Evolutionary conservation across 2,888 invertebrate genomes (phyloP).

Genomic region (Chouioia cunea): DNA sequence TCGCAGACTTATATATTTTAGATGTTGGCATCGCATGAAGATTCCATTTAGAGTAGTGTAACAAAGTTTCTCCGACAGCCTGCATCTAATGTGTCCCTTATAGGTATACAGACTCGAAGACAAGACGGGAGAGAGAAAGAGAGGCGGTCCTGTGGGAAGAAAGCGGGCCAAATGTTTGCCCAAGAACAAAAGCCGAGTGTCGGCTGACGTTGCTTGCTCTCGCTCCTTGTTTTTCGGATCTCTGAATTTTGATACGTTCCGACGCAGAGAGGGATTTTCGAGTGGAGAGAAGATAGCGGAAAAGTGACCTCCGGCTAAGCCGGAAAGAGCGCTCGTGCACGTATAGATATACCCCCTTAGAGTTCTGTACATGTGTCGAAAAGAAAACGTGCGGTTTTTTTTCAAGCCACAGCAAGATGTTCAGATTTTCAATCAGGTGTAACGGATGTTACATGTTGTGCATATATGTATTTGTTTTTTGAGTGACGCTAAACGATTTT

Average conservation of each 20-base stretch:
- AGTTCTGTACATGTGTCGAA: not conserved
- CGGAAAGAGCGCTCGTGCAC: constrained; percentile 11
- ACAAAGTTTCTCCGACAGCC: not conserved
- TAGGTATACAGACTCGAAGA: constrained; percentile 3
- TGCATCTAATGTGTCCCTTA: constrained; percentile 33
- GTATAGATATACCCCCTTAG: not conserved
- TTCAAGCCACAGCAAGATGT: too few species aligned
- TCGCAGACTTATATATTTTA: too few species aligned
- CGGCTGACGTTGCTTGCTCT: constrained; percentile 44
- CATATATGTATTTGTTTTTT: too few species aligned
- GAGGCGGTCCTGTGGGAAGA: constrained; percentile 40
- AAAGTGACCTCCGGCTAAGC: constrained; percentile 21
- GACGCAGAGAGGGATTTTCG: constrained; percentile 40
- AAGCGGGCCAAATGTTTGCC: constrained; percentile 60
- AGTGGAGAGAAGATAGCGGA: constrained; percentile 13
- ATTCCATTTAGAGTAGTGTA: too few species aligned
- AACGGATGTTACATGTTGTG: too few species aligned
- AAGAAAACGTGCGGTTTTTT: too few species aligned
- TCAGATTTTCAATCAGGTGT: too few species aligned
- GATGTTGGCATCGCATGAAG: too few species aligned
- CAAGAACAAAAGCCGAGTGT: constrained; percentile 54
- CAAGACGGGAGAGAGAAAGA: too few species aligned
- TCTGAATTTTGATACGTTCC: constrained; percentile 62
- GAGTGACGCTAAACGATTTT: too few species aligned
- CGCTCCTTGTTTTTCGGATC: constrained; percentile 52